Evolutionary conservation across 2,888 invertebrate species (phyloP).

Genomic region (Rhorus exstirpatorius): DNA sequence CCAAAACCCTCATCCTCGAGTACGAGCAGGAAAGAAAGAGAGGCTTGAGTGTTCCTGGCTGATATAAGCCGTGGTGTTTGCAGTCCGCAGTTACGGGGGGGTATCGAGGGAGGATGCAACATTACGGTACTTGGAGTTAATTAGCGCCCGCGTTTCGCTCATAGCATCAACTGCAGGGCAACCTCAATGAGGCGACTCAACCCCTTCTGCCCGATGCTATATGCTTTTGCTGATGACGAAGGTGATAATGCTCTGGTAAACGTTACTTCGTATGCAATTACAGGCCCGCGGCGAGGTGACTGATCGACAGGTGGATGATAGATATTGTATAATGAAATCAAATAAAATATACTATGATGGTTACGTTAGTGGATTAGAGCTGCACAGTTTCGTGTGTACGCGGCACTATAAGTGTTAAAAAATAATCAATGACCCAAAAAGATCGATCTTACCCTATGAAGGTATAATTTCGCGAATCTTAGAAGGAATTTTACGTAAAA

Average conservation of each 20-base stretch:
- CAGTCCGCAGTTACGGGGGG: conserved; percentile 12
- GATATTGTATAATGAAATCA: too few relatives aligned
- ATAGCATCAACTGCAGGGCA: conserved; percentile 53
- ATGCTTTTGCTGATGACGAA: conserved; percentile 5
- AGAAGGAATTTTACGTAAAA: too few relatives aligned
- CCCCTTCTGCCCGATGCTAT: conserved; percentile 46
- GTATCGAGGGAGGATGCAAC: conserved; percentile 53
- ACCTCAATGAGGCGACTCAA: conserved; percentile 61
- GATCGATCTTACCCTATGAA: too few relatives aligned
- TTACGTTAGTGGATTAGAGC: too few relatives aligned
- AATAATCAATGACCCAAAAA: too few relatives aligned
- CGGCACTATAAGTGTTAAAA: too few relatives aligned
- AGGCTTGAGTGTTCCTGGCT: conserved; percentile 52
- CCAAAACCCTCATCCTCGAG: conserved; percentile 34
- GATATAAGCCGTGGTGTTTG: conserved; percentile 41
- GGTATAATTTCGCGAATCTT: too few relatives aligned
- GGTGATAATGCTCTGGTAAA: conserved; percentile 1
- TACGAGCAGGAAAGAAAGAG: conserved; percentile 8
- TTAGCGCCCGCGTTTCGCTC: conserved; percentile 55
- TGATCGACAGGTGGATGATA: conserved; percentile 52
- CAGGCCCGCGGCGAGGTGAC: conserved; percentile 34
- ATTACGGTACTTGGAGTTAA: conserved; percentile 66
- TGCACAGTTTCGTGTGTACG: too few relatives aligned
- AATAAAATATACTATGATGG: too few relatives aligned
- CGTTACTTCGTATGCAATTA: conserved; percentile 25